Conservation (phyloP, 2,888 invertebrate genomes). For the Euzophera pinguis region DNA sequence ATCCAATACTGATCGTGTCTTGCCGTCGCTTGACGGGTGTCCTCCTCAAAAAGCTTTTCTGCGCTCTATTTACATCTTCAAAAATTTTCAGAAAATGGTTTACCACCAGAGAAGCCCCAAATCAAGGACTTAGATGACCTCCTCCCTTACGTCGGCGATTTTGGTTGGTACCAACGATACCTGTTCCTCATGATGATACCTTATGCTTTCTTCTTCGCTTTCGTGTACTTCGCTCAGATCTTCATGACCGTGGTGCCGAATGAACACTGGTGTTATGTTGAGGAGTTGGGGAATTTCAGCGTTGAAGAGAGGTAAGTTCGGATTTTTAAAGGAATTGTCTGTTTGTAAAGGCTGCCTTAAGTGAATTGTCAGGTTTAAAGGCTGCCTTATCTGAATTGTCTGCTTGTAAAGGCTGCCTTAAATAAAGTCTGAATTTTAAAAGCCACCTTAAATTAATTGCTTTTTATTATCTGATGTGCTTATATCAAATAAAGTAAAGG, state of each 20-base stretch:
- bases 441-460: too few relatives aligned
- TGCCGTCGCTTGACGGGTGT: too few relatives aligned
- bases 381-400: too few relatives aligned
- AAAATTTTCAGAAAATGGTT: slow-evolving; percentile 31
- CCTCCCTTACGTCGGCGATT: slow-evolving; percentile 60
- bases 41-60: too few relatives aligned
- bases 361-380: too few relatives aligned
- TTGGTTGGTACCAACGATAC: slow-evolving; percentile 69
- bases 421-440: too few relatives aligned
- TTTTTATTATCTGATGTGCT: too few relatives aligned
- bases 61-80: too few relatives aligned
- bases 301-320: slow-evolving; percentile 49
- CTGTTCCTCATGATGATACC: slow-evolving; percentile 71
- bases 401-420: too few relatives aligned
- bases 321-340: background rate
- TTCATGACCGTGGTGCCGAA: slow-evolving; percentile 68
- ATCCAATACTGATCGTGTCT: too few relatives aligned
- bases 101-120: slow-evolving; percentile 15
- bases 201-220: slow-evolving; percentile 68
- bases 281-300: slow-evolving; percentile 46
- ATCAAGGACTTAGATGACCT: slow-evolving; percentile 65
- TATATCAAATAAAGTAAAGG: too few relatives aligned
- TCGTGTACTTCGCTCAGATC: slow-evolving; percentile 70
- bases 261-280: slow-evolving; percentile 61
- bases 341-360: too few relatives aligned